A percentile compares a stretch with the other conserved stretches of the same genome.
Evolutionary conservation across 2,888 invertebrate species (phyloP).

Genomic region (Shargacucullia verbasci): DNA sequence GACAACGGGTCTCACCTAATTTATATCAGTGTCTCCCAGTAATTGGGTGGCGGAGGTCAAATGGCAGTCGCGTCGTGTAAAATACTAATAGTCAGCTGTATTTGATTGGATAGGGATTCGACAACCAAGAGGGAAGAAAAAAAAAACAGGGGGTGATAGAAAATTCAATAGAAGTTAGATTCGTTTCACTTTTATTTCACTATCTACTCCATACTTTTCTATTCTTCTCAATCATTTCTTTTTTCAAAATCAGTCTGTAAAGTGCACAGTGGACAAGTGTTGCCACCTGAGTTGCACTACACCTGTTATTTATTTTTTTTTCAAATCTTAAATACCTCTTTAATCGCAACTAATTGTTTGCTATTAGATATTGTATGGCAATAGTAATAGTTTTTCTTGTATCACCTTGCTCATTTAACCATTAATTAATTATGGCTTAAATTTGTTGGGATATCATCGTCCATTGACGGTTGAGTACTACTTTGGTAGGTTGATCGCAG

Average conservation of each 20-base stretch:
- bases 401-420: constrained; percentile 8
- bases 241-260: constrained; percentile 34
- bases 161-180: no score
- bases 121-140: no score
- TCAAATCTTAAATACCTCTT: constrained; percentile 1
- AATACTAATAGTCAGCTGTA: no score
- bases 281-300: constrained; percentile 29
- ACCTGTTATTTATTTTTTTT: constrained; percentile 22
- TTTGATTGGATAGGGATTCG: no score
- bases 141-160: no score
- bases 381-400: constrained; percentile 11
- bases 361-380: constrained; percentile 18
- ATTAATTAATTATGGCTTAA: constrained; percentile 1
- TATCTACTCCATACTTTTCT: constrained; percentile 1
- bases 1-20: no score
- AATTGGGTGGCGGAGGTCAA: no score
- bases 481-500: no score
- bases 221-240: not conserved
- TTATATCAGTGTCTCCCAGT: no score
- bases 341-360: constrained; percentile 35
- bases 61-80: no score
- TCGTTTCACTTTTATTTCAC: no score
- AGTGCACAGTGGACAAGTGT: not conserved
- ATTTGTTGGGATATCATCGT: not conserved
- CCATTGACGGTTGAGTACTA: no score